These are phyloP conservation scores for Eulemur mongoz DNA, from an alignment of 2,797 vertebrate genomes.

Conservation along the genomic window DNA sequence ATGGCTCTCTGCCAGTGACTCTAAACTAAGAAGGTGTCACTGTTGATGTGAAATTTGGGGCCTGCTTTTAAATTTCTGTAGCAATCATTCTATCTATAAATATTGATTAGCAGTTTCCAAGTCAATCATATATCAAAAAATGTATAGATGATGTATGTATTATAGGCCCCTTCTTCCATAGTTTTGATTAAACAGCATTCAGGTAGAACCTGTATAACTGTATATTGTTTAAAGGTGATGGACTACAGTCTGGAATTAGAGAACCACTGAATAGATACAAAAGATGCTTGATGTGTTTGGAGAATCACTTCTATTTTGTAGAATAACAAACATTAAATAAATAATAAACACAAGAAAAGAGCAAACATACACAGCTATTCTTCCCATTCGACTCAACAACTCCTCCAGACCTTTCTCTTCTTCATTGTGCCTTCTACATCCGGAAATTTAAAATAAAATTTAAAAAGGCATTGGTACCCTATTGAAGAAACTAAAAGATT, in stretches of 20 bases:
- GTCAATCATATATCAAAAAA: background rate
- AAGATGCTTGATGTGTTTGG: background rate
- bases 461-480: background rate
- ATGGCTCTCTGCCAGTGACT: background rate
- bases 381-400: background rate
- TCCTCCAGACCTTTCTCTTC: background rate
- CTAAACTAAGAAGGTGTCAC: background rate
- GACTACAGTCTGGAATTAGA: background rate
- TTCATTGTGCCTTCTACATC: background rate
- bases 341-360: background rate
- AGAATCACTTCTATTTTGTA: background rate
- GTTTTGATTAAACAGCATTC: background rate
- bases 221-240: background rate
- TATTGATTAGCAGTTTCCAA: background rate
- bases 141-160: background rate
- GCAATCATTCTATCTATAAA: background rate
- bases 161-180: background rate
- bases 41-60: background rate
- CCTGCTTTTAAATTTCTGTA: background rate
- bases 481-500: slow-evolving; percentile 22
- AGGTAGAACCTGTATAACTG: background rate
- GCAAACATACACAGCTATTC: background rate
- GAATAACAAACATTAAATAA: background rate
- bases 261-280: background rate
- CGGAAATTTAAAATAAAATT: slow-evolving; percentile 37